Evolutionary conservation across 2,888 invertebrate genomes (phyloP).

Genomic region (Podabrus alpinus): DNA sequence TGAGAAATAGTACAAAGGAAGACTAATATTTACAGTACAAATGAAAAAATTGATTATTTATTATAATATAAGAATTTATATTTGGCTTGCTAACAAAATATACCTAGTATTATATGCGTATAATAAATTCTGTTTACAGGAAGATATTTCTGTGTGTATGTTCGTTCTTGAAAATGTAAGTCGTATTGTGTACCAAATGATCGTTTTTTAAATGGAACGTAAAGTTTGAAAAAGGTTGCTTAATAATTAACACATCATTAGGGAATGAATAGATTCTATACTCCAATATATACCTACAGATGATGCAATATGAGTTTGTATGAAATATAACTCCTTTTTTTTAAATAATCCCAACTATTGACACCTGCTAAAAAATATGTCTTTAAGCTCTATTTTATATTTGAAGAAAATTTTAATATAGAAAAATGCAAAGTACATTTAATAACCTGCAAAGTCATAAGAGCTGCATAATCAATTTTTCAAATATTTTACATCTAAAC

Average conservation of each 20-base stretch:
- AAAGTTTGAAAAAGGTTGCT: constrained; percentile 14
- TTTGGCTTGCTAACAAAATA: constrained; percentile 1
- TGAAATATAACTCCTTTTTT: not conserved
- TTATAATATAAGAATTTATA: not conserved
- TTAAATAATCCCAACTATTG: not conserved
- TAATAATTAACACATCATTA: constrained; percentile 32
- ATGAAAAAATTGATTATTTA: constrained; percentile 5
- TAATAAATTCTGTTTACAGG: not conserved
- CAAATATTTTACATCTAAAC: constrained; percentile 49
- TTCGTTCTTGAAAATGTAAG: constrained; percentile 2
- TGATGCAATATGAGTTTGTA: constrained; percentile 6
- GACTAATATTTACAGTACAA: constrained; percentile 1
- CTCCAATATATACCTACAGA: constrained; percentile 19
- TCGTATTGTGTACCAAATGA: constrained; percentile 7
- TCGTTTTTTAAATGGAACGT: constrained; percentile 18
- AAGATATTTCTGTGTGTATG: not conserved
- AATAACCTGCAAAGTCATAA: constrained; percentile 16
- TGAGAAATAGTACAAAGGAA: not conserved
- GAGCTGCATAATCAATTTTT: constrained; percentile 51
- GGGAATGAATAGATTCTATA: constrained; percentile 22
- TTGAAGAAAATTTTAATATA: constrained; percentile 12
- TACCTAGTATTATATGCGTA: not conserved
- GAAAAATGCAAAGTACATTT: constrained; percentile 1
- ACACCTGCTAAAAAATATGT: constrained; percentile 2
- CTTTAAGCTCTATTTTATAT: not conserved